A percentile compares a stretch with the other conserved stretches of the same genome.
Evolutionary conservation across 2,797 vertebrate genomes (phyloP).

Genomic region (Galago senegalensis): DNA sequence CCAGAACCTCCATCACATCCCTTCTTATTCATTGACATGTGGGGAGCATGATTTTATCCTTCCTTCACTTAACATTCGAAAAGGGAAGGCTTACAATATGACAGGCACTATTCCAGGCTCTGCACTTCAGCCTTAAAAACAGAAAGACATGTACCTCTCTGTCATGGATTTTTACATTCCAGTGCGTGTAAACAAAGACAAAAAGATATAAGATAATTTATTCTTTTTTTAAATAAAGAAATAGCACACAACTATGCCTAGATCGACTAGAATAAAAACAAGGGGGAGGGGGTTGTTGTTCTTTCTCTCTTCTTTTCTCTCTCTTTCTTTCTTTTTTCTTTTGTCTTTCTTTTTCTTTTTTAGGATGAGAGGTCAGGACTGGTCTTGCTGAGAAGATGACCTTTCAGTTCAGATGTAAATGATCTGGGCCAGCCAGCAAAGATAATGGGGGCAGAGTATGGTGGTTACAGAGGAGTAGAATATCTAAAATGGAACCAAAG

Average conservation of each 20-base stretch:
- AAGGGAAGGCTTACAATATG: not conserved
- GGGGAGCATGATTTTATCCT: not conserved
- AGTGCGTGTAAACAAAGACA: not conserved
- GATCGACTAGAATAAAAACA: not conserved
- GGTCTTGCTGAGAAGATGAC: not conserved
- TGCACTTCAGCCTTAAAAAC: not conserved
- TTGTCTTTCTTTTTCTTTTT: not conserved
- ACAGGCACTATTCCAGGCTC: not conserved
- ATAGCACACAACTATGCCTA: not conserved
- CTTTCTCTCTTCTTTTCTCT: not conserved
- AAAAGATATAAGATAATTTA: not conserved
- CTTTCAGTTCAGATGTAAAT: not conserved
- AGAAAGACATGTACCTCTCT: not conserved
- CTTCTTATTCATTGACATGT: not conserved
- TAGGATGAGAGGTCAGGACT: not conserved
- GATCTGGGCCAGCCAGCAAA: not conserved
- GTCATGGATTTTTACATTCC: not conserved
- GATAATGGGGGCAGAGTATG: not conserved
- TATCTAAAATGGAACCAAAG: not conserved
- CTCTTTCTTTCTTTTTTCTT: not conserved
- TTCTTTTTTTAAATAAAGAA: not conserved
- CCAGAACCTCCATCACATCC: conserved; percentile 2
- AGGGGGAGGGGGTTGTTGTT: not conserved
- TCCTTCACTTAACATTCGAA: not conserved
- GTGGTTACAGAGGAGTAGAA: not conserved